These are phyloP conservation scores for Microtus oregoni DNA, from an alignment of 2,113 vertebrate species.

Conservation along the genomic window DNA sequence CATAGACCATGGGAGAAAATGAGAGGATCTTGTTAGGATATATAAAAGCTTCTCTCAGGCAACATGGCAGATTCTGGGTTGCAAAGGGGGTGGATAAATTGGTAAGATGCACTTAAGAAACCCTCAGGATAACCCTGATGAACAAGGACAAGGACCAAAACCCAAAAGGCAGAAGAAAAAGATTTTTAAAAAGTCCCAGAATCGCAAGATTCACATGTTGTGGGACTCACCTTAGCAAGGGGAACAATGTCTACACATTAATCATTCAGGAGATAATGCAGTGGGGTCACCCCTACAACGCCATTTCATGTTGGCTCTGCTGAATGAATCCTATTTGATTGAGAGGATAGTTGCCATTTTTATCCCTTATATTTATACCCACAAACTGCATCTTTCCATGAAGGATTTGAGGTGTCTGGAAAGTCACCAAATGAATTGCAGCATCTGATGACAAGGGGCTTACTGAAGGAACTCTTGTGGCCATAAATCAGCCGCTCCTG, in stretches of 20 bases:
- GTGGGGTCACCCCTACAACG: neutral
- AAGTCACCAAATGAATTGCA: constrained; percentile 64
- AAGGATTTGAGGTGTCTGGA: constrained; percentile 64
- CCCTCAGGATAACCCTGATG: no score
- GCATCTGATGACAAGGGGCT: neutral
- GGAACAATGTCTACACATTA: neutral
- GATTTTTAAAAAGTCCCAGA: neutral
- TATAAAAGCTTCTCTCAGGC: neutral
- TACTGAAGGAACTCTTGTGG: constrained; percentile 3
- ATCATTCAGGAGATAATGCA: constrained; percentile 50
- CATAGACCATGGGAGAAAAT: neutral
- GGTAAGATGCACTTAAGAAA: neutral
- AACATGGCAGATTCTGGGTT: neutral
- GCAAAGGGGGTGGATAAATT: neutral
- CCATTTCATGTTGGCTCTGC: neutral
- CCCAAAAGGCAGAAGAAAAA: neutral
- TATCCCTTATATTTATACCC: constrained; percentile 66
- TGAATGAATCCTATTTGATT: constrained; percentile 25
- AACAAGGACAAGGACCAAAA: neutral
- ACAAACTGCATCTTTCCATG: constrained; percentile 57
- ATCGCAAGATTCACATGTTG: neutral
- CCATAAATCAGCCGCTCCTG: constrained; percentile 50
- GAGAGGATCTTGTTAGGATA: neutral
- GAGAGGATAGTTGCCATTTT: constrained; percentile 70
- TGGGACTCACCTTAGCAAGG: neutral